These are phyloP conservation scores for Acropternis orthonyx DNA, from an alignment of 2,797 vertebrate genomes.

Conservation along the genomic window DNA sequence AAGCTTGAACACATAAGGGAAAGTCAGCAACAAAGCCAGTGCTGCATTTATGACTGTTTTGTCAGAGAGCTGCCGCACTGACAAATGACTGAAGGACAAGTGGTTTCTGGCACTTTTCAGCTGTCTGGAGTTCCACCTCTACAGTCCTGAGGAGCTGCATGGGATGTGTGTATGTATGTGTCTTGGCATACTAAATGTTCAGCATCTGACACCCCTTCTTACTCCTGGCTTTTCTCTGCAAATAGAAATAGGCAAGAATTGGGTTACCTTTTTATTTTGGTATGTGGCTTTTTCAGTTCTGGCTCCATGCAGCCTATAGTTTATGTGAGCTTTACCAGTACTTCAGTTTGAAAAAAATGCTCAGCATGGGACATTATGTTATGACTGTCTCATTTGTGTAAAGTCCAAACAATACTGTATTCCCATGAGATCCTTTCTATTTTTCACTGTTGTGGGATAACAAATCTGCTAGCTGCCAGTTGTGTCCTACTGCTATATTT, in stretches of 20 bases:
- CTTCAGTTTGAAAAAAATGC: slow-evolving; percentile 22
- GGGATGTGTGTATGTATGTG: neutral
- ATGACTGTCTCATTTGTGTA: slow-evolving; percentile 63
- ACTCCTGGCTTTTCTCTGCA: neutral
- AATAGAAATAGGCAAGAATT: neutral
- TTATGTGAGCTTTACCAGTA: neutral
- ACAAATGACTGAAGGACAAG: neutral
- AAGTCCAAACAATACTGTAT: slow-evolving; percentile 50
- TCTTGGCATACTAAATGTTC: neutral
- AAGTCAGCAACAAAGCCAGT: neutral
- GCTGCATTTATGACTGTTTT: neutral
- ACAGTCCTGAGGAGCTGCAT: accelerated
- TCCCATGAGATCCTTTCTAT: slow-evolving; percentile 67
- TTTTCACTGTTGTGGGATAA: slow-evolving; percentile 62
- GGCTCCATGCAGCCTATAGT: neutral
- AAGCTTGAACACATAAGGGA: neutral
- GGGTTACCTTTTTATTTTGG: neutral
- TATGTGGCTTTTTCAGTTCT: neutral
- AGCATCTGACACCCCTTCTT: neutral
- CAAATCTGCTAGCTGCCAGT: slow-evolving; percentile 42
- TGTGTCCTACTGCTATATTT: slow-evolving; percentile 7
- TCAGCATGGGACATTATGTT: slow-evolving; percentile 44
- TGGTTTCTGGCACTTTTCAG: neutral
- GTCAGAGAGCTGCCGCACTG: neutral
- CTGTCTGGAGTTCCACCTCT: neutral